Evolutionary conservation across 2,113 vertebrate species (phyloP).

Genomic region (Dasyornis broadbenti): DNA sequence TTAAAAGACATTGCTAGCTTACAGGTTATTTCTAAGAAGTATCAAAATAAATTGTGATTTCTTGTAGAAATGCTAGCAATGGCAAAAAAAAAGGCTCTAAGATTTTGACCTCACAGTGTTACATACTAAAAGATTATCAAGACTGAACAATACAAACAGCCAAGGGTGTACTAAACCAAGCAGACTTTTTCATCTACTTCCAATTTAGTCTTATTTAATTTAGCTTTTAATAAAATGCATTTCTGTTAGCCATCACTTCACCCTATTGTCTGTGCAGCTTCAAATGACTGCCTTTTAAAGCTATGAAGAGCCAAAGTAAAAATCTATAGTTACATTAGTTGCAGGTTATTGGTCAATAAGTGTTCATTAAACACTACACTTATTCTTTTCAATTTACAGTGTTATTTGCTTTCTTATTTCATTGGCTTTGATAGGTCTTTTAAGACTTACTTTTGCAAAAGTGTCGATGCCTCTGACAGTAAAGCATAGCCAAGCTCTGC

Average conservation of each 20-base stretch:
- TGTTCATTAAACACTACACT: constrained; percentile 51
- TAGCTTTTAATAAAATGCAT: constrained; percentile 48
- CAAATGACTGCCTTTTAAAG: constrained; percentile 35
- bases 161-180: background rate
- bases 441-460: background rate
- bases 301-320: constrained; percentile 51
- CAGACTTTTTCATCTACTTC: background rate
- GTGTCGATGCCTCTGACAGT: background rate
- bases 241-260: constrained; percentile 32
- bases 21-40: background rate
- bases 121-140: background rate
- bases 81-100: background rate
- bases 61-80: background rate
- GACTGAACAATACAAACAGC: background rate
- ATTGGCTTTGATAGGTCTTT: constrained; percentile 54
- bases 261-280: background rate
- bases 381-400: constrained; percentile 14
- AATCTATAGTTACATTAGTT: constrained; percentile 58
- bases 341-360: constrained; percentile 59
- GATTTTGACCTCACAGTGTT: background rate
- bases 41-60: background rate
- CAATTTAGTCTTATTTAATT: constrained; percentile 46
- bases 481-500: background rate
- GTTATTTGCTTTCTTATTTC: constrained; percentile 59
- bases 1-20: background rate